phyloP scores from a whole-genome alignment of 1,140 invertebrate species.

The Colletes gigas region DNA sequence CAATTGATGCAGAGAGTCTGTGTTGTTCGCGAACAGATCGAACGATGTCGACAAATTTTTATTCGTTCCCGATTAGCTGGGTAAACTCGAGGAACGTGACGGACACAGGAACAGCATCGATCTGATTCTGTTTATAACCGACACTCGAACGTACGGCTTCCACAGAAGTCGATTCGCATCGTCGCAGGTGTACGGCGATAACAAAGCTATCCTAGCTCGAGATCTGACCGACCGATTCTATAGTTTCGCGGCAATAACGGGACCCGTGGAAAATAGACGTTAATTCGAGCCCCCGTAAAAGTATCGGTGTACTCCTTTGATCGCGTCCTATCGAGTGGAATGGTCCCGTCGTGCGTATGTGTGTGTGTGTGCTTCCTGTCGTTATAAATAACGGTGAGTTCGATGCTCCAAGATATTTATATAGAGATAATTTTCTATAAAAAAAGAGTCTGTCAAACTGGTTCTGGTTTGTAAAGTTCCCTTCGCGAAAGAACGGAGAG shows the following conservation, averaged over 20 bases:
- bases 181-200: constrained; percentile 20
- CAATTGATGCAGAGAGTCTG: neutral
- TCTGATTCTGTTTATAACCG: constrained; percentile 52
- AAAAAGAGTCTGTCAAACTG: neutral
- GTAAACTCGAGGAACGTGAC: constrained; percentile 18
- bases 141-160: constrained; percentile 37
- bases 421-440: neutral
- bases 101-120: constrained; percentile 41
- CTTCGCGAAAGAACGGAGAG: neutral
- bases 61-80: constrained; percentile 14
- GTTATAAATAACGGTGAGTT: constrained; percentile 35
- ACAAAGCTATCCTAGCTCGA: neutral
- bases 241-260: neutral
- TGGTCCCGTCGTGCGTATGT: neutral
- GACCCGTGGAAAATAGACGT: neutral
- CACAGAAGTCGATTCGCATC: constrained; percentile 29
- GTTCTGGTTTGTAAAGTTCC: neutral
- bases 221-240: neutral
- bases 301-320: constrained; percentile 9
- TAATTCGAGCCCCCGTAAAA: neutral
- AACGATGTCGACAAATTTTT: neutral
- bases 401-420: constrained; percentile 10
- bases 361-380: neutral
- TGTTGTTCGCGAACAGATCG: neutral
- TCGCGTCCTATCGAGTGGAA: constrained; percentile 14